Base-by-base conservation (phyloP, 1,140 invertebrate species). In the Linepithema humile region DNA sequence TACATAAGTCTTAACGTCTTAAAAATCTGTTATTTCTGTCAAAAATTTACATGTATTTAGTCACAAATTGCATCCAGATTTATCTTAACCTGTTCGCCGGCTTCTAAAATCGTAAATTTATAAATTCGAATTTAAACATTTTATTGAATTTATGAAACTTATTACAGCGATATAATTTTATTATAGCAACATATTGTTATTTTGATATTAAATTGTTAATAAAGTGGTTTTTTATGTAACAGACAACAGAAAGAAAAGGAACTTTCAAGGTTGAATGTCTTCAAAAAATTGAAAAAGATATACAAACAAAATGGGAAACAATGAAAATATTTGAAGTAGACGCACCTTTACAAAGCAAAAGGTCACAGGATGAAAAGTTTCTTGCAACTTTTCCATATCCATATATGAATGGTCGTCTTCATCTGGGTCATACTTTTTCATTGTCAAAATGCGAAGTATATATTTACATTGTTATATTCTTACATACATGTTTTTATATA, bases 391-490 rank as follows among this genome's bases (percentile, higher is more conserved):
- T 99, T 95, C 99, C 99, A 3, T 99, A 97, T 95, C 99, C 99
- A 0, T 99, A 99, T 91, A 99, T 99, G 99, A 99, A 99, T 96
- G 99, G 99, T 35, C 96, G 97, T 59, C 96, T 99, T 70, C 99
- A 99, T 96, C 95, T 99, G 64, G 99, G 99, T 0, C 99, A 99
- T 93, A 98, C 98, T 7, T 99, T 99, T 95, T 98, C 98, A 17
- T 92, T 99, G 38, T 99, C 98, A 50, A 99, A 99, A 96, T 98
- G 98, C 94, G 99, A 99, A 92, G 96, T 96, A 95, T 78, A 69
- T 29, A 74, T 87, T 35, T 23, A 29, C 93, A 48, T 73, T 3
- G 40, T 15, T 43, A 40, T 43, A 10, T 20, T 59, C 32, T 29
- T 40, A 38, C 23, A 40, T 20, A 20, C 23, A 74, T 59, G 3